These are phyloP conservation scores for Scomberomorus guttatus DNA, from an alignment of 2,797 vertebrate genomes.

Conservation along the genomic window DNA sequence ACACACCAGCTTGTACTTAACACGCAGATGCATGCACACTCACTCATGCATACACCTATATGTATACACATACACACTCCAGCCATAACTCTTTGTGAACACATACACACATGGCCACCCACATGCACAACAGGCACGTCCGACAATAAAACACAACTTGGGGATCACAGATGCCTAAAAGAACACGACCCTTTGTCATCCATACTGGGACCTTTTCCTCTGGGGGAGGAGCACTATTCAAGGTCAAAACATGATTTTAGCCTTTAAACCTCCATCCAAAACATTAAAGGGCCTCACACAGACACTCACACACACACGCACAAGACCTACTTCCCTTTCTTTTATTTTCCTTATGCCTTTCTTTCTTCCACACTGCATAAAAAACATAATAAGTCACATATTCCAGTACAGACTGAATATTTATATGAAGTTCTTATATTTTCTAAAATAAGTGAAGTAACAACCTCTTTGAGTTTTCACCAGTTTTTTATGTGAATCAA, in stretches of 20 bases:
- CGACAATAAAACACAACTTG: constrained; percentile 73
- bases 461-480: constrained; percentile 9
- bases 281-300: constrained; percentile 67
- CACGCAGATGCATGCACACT: constrained; percentile 26
- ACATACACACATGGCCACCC: constrained; percentile 73
- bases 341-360: constrained; percentile 45
- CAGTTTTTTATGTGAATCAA: neutral
- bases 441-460: constrained; percentile 2
- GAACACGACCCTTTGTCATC: constrained; percentile 75
- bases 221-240: constrained; percentile 45
- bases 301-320: constrained; percentile 43
- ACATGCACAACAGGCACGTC: constrained; percentile 73
- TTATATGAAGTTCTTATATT: neutral
- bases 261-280: constrained; percentile 55
- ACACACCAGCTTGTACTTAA: constrained; percentile 23
- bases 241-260: constrained; percentile 65
- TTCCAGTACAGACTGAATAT: neutral
- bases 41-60: constrained; percentile 48
- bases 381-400: neutral
- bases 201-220: constrained; percentile 56
- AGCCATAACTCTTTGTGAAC: constrained; percentile 29
- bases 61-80: constrained; percentile 42
- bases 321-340: constrained; percentile 50
- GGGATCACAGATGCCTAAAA: constrained; percentile 60
- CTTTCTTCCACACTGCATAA: neutral